Evolutionary conservation across 2,888 invertebrate species (phyloP).

Genomic region (Drosophila neotestacea): DNA sequence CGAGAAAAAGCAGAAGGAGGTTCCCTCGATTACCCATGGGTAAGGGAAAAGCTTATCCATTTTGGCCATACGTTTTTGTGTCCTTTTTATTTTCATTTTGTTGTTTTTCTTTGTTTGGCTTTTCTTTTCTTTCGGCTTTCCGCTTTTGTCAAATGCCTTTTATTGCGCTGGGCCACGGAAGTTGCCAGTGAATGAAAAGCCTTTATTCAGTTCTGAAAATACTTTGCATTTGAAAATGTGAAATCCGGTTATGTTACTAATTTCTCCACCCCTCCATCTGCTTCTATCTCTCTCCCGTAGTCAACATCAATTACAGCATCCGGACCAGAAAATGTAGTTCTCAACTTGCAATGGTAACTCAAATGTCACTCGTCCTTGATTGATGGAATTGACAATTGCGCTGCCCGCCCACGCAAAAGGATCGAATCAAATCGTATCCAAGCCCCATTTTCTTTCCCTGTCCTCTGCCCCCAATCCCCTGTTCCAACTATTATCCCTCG

Average conservation of each 20-base stretch:
- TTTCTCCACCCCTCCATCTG: conserved; percentile 25
- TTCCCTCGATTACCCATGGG: conserved; percentile 44
- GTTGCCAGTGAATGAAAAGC: conserved; percentile 40
- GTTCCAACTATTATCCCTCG: too few relatives aligned
- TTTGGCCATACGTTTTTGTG: conserved; percentile 73
- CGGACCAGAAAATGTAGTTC: conserved; percentile 47
- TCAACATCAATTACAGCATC: conserved; percentile 68
- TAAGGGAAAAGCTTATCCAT: conserved; percentile 69
- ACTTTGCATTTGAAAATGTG: conserved; percentile 70
- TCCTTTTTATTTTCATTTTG: conserved; percentile 27
- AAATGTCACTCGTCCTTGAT: conserved; percentile 72
- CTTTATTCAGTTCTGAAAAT: conserved; percentile 45
- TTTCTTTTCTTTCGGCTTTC: conserved; percentile 59
- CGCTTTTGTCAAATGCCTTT: conserved; percentile 61
- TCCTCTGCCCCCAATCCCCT: not conserved
- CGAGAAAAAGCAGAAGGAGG: not conserved
- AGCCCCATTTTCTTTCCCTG: not conserved
- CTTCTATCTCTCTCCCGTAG: conserved; percentile 2
- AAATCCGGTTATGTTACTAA: conserved; percentile 76
- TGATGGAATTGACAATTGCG: conserved; percentile 76
- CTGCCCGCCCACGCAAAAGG: conserved; percentile 40
- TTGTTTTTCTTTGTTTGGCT: conserved; percentile 47
- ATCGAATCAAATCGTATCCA: conserved; percentile 4
- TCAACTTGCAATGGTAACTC: conserved; percentile 55
- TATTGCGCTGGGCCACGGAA: conserved; percentile 52